Evolutionary conservation across 2,113 vertebrate species (phyloP).

Genomic region (Oplegnathus fasciatus): DNA sequence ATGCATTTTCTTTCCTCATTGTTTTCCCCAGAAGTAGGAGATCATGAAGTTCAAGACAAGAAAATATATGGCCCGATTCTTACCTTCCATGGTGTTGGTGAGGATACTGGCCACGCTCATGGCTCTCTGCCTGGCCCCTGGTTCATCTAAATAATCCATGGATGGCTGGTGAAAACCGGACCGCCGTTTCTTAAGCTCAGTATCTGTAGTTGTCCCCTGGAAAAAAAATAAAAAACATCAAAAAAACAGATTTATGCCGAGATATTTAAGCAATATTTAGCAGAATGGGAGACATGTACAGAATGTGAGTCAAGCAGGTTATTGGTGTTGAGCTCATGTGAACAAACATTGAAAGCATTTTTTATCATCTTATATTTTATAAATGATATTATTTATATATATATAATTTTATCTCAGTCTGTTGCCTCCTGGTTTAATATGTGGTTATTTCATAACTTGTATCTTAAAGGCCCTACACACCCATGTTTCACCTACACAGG

Average conservation of each 20-base stretch:
- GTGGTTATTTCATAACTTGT: too few species aligned
- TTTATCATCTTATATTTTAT: too few species aligned
- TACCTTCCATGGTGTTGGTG: constrained; percentile 99
- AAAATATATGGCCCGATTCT: neutral
- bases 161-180: constrained; percentile 91
- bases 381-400: too few species aligned
- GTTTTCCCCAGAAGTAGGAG: neutral
- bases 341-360: too few species aligned
- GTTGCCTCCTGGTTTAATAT: too few species aligned
- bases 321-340: neutral
- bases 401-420: too few species aligned
- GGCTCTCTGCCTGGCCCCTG: constrained; percentile 90
- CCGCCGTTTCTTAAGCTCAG: constrained; percentile 91
- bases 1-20: neutral
- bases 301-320: neutral
- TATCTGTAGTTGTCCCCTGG: constrained; percentile 94
- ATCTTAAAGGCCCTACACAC: neutral
- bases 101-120: constrained; percentile 97
- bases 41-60: too few species aligned
- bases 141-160: constrained; percentile 93
- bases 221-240: neutral
- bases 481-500: neutral
- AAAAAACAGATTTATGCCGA: neutral
- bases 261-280: neutral
- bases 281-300: neutral